phyloP scores from a whole-genome alignment of 2,888 invertebrate species.

The Idaea biselata region DNA sequence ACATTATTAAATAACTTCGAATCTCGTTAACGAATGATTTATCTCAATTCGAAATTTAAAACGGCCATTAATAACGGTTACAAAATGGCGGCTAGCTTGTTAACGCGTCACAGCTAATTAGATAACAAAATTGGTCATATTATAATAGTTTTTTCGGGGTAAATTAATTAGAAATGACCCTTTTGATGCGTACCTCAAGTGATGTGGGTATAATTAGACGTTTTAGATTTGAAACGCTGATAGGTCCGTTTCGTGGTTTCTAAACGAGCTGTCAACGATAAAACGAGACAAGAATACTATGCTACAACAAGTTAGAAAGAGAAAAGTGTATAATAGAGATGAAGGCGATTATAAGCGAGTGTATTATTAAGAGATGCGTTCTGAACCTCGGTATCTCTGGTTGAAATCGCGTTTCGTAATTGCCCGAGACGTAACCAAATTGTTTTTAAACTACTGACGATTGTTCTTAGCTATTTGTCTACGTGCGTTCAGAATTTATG shows the following conservation, averaged over 20 bases:
- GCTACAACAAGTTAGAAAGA: constrained; percentile 38
- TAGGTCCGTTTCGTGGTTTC: constrained; percentile 60
- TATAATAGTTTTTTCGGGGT: constrained; percentile 74
- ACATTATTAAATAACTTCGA: background rate
- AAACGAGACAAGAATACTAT: constrained; percentile 41
- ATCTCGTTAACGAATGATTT: constrained; percentile 48
- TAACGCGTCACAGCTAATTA: constrained; percentile 74
- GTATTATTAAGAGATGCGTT: constrained; percentile 77
- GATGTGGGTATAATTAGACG: constrained; percentile 80
- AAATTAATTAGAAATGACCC: constrained; percentile 78
- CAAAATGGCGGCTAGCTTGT: constrained; percentile 71
- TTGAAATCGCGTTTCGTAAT: constrained; percentile 71
- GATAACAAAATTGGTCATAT: constrained; percentile 76
- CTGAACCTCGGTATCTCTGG: constrained; percentile 57
- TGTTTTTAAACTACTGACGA: constrained; percentile 75
- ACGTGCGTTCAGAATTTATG: constrained; percentile 58
- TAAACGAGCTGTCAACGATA: constrained; percentile 67
- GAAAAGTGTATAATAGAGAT: constrained; percentile 51
- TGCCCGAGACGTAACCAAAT: constrained; percentile 72
- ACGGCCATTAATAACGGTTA: constrained; percentile 59
- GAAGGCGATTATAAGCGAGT: constrained; percentile 61
- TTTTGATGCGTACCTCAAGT: constrained; percentile 68
- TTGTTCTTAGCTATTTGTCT: constrained; percentile 79
- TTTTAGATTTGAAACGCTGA: constrained; percentile 72
- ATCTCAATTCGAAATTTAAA: constrained; percentile 55